Base-by-base conservation (phyloP, 2,888 invertebrate genomes). In the Dastarcus helophoroides region DNA sequence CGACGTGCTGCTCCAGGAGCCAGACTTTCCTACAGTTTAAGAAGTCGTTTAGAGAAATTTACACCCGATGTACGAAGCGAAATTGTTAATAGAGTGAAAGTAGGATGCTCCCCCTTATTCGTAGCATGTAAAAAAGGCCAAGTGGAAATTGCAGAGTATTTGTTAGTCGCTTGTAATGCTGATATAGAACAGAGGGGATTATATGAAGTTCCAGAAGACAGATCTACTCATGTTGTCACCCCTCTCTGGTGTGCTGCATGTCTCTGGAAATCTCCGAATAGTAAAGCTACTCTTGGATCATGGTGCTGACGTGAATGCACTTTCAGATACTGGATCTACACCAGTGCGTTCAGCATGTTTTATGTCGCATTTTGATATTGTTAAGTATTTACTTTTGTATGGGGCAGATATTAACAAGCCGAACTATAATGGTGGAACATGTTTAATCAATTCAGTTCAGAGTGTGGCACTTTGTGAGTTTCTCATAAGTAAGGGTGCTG, bases 201-300 rank as follows among this genome's bases (percentile, higher is more conserved):
- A 38, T 89, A 80, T 58, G 84, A 88, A 65, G 83, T 84, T 26
- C 75, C 79, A 6, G 84, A 85, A 58, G 90, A 89, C 55, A 73
- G 71, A 48, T 73, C 79, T 16, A 72, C 74, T 41, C 90, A 90
- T 64, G 70, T 70, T 49, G 90, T 86, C 2, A 86, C 89, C 8
- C 89, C 91, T 14, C 65, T 93, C 35, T 93, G 93, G 93, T 83
- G 83, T 64, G 89, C 91, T 2, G 83, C 89, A n/a, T 3, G 91
- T 91, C 2, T 79, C 83, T 4, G 89, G 89, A 8, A 79, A 79
- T 43, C 58, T 88, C 8, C 67, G 69, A 22, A 79, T 85, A 41
- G 76, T 91, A 29, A 77, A 79, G 53, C 77, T 75, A 56, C 69
- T 93, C 32, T 71, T 85, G 11, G 69, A 74, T 36, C 75, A 83